phyloP scores from a whole-genome alignment of 1,140 invertebrate genomes.

The Drosophila elegans region DNA sequence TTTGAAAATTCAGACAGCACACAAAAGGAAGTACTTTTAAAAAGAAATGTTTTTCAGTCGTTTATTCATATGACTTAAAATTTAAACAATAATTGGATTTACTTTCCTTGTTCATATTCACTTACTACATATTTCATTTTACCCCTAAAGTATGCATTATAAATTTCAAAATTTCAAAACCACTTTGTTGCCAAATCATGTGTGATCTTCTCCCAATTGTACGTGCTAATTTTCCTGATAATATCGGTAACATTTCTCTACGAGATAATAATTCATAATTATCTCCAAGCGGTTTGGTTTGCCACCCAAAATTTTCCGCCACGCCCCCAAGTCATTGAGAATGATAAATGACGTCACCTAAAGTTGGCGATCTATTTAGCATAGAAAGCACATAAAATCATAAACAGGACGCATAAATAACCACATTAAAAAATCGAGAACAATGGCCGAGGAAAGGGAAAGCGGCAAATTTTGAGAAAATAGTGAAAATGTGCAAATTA shows the following conservation, averaged over 20 bases:
- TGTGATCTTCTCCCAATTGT: constrained; percentile 6
- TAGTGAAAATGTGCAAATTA: constrained; percentile 84
- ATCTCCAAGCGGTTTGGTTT: constrained; percentile 19
- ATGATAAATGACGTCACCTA: constrained; percentile 80
- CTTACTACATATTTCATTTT: no score
- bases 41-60: background rate
- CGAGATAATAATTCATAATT: constrained; percentile 44
- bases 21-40: constrained; percentile 1
- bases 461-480: constrained; percentile 55
- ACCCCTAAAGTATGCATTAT: no score
- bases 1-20: background rate
- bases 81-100: no score
- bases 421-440: constrained; percentile 69
- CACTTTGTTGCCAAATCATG: constrained; percentile 13
- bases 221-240: constrained; percentile 1
- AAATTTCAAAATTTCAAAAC: background rate
- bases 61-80: background rate
- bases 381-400: constrained; percentile 81
- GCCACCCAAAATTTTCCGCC: constrained; percentile 5
- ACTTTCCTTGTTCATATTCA: no score
- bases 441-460: constrained; percentile 35
- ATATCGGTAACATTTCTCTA: background rate
- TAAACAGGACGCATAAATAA: constrained; percentile 73
- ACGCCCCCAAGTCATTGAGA: constrained; percentile 41
- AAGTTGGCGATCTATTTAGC: constrained; percentile 57